Percentiles rank a stretch among this genome's conserved stretches.
phyloP scores from a whole-genome alignment of 2,113 vertebrate species.

The Tretioscincus oriximinensis region DNA sequence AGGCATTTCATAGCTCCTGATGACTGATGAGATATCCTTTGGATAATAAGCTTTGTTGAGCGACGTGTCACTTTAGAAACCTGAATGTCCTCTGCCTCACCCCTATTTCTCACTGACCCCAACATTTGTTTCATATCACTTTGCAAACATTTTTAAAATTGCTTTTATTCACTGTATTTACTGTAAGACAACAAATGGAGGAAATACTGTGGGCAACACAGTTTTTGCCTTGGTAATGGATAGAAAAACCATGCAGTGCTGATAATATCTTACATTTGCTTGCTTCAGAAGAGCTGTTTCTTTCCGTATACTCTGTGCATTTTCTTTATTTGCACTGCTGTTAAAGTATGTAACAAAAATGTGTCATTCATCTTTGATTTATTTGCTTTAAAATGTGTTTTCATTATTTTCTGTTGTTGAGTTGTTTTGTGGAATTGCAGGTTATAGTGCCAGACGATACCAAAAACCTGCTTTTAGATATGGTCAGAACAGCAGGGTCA shows the following conservation, averaged over 20 bases:
- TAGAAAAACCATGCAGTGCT: neutral
- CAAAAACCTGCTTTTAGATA: neutral
- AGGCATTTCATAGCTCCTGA: neutral
- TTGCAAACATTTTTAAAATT: too few species aligned
- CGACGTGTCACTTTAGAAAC: too few species aligned
- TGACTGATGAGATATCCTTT: neutral
- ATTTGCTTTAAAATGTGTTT: neutral
- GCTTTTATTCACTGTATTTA: neutral
- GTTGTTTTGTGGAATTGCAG: neutral
- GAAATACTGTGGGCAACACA: neutral
- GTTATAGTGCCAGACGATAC: neutral
- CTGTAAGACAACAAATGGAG: neutral
- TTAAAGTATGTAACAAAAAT: neutral
- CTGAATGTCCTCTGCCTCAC: too few species aligned
- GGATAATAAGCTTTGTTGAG: neutral
- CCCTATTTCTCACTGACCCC: neutral
- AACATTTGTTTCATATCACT: neutral
- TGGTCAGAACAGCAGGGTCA: neutral
- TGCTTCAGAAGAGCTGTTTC: neutral
- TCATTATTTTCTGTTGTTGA: neutral
- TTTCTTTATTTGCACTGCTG: neutral
- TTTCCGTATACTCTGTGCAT: neutral
- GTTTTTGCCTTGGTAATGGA: neutral
- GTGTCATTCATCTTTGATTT: neutral
- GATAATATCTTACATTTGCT: neutral